These are phyloP conservation scores for Rotaria socialis DNA, from an alignment of 2,888 invertebrate genomes.

Conservation along the genomic window DNA sequence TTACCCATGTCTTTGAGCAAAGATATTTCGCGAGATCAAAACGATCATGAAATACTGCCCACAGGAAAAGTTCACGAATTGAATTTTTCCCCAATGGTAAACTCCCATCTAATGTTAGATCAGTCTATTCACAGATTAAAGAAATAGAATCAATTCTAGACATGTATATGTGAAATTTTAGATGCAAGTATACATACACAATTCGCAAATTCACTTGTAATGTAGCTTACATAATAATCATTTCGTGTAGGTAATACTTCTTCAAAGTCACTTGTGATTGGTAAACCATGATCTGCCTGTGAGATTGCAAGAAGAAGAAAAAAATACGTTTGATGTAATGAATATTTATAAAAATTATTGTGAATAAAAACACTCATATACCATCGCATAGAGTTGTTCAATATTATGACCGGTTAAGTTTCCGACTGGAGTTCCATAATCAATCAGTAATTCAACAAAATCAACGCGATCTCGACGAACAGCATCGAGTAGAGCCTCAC, in stretches of 20 bases:
- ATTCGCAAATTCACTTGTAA: not conserved
- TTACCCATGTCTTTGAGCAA: conserved; percentile 35
- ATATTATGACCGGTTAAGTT: not conserved
- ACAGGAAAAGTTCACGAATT: not conserved
- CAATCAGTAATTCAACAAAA: conserved; percentile 8
- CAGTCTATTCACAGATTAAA: too few species aligned
- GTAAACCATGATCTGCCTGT: not conserved
- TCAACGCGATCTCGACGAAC: not conserved
- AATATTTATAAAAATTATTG: not conserved
- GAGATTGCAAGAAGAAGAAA: too few species aligned
- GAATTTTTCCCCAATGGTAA: not conserved
- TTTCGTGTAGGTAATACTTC: not conserved
- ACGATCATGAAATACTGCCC: not conserved
- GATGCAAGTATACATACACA: not conserved
- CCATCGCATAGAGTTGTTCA: not conserved
- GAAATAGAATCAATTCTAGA: not conserved
- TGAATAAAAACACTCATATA: not conserved
- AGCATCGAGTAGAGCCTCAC: not conserved
- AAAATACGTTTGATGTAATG: not conserved
- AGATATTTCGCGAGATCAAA: conserved; percentile 25
- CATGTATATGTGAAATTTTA: not conserved
- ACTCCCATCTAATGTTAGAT: not conserved
- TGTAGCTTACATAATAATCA: not conserved
- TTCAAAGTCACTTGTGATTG: not conserved
- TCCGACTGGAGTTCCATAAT: not conserved